phyloP scores from a whole-genome alignment of 2,113 vertebrate species.

The Phrynosoma blainvillii region DNA sequence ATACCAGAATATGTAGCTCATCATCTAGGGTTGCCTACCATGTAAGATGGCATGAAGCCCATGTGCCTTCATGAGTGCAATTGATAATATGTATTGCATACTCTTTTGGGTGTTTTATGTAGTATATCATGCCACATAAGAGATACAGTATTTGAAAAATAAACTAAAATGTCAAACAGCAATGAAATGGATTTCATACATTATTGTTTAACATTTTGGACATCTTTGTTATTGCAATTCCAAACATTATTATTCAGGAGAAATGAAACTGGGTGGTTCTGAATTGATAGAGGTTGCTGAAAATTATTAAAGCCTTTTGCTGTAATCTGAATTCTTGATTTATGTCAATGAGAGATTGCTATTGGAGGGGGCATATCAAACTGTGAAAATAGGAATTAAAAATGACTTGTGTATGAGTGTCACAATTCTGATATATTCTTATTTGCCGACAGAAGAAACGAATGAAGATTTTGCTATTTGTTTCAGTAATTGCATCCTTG shows the following conservation, averaged over 20 bases:
- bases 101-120: slow-evolving; percentile 29
- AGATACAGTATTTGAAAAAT: slow-evolving; percentile 68
- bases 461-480: slow-evolving; percentile 39
- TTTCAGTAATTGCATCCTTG: slow-evolving; percentile 47
- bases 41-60: fast-evolving
- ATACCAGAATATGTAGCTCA: fast-evolving
- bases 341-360: slow-evolving; percentile 10
- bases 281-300: slow-evolving; percentile 37
- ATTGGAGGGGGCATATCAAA: slow-evolving; percentile 15
- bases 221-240: slow-evolving; percentile 63
- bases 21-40: background rate
- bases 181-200: slow-evolving; percentile 71
- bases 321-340: slow-evolving; percentile 38
- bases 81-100: background rate
- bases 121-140: slow-evolving; percentile 40
- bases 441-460: slow-evolving; percentile 26
- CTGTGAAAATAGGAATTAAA: slow-evolving; percentile 31
- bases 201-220: slow-evolving; percentile 59
- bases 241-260: slow-evolving; percentile 68
- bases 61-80: fast-evolving
- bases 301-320: slow-evolving; percentile 53
- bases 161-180: slow-evolving; percentile 71
- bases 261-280: slow-evolving; percentile 54
- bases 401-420: slow-evolving; percentile 40
- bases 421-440: slow-evolving; percentile 27